A percentile compares a stretch with the other conserved stretches of the same genome.
These are phyloP conservation scores for Hyaena hyaena DNA, from an alignment of 2,113 vertebrate species.

Conservation along the genomic window DNA sequence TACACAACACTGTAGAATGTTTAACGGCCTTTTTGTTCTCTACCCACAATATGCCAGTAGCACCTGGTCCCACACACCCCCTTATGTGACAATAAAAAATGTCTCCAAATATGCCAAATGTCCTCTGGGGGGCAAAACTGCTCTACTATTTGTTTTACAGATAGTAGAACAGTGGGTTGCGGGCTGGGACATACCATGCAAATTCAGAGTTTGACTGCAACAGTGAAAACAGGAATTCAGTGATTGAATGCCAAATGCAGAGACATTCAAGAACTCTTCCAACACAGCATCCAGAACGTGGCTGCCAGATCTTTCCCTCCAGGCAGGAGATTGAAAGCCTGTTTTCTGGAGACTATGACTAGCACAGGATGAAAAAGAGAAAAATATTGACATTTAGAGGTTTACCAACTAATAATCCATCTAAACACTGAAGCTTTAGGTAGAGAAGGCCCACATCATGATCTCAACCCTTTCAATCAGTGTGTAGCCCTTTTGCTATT, in stretches of 20 bases:
- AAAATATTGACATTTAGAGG: background rate
- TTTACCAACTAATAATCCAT: background rate
- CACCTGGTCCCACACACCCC: background rate
- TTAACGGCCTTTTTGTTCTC: background rate
- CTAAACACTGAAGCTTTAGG: background rate
- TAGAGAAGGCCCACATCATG: background rate
- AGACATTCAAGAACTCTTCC: background rate
- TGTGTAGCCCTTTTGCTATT: background rate
- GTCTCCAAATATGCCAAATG: background rate
- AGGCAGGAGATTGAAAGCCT: background rate
- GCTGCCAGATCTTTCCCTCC: background rate
- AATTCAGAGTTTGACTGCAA: background rate
- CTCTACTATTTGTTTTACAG: background rate
- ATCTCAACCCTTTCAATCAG: background rate
- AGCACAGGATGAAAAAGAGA: background rate
- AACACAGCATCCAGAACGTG: background rate
- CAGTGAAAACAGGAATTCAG: background rate
- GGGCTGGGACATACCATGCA: background rate
- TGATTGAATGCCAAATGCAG: background rate
- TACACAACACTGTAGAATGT: background rate
- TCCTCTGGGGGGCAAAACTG: background rate
- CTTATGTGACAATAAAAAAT: background rate
- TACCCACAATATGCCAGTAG: background rate
- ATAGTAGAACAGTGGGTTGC: background rate
- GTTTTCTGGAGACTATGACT: background rate